Evolutionary conservation across 64 coral and sea anemone species (phyloP).

Genomic region (Montipora foliosa): DNA sequence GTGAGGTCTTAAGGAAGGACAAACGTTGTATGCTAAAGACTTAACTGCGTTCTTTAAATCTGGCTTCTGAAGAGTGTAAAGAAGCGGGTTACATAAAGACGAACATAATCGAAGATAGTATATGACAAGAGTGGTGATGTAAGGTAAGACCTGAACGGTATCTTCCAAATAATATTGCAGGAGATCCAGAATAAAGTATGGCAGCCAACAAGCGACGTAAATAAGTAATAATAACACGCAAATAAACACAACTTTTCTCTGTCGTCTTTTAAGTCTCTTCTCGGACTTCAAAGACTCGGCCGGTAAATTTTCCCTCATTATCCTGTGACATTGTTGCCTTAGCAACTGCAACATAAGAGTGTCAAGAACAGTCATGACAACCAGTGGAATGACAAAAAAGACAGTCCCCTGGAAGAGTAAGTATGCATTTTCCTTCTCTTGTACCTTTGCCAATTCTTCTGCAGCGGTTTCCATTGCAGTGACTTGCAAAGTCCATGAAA

Average conservation of each 20-base stretch:
- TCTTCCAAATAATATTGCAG: too few species aligned
- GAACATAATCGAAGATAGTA: neutral
- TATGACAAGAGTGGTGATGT: neutral
- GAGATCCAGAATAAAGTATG: too few species aligned
- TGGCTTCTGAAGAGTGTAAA: conserved; percentile 6
- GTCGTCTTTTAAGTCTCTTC: conserved; percentile 1
- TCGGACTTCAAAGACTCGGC: conserved; percentile 31
- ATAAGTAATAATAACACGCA: too few species aligned
- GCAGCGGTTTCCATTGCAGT: neutral
- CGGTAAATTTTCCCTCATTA: conserved; percentile 47
- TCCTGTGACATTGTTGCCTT: conserved; percentile 30
- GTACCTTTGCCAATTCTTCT: conserved; percentile 20
- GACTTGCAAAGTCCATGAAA: conserved; percentile 40
- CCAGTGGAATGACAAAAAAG: too few species aligned
- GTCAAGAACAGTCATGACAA: conserved; percentile 14
- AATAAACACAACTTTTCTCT: too few species aligned
- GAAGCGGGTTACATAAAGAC: neutral
- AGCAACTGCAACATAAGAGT: conserved; percentile 42
- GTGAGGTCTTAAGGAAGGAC: neutral
- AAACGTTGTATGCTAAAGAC: neutral
- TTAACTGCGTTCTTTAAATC: neutral
- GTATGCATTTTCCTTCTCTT: conserved; percentile 8
- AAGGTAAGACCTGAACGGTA: too few species aligned
- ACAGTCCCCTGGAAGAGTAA: neutral
- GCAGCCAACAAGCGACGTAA: too few species aligned